Evolutionary conservation across 2,888 invertebrate species (phyloP).

Genomic region (Caenorhabditis sp.): DNA sequence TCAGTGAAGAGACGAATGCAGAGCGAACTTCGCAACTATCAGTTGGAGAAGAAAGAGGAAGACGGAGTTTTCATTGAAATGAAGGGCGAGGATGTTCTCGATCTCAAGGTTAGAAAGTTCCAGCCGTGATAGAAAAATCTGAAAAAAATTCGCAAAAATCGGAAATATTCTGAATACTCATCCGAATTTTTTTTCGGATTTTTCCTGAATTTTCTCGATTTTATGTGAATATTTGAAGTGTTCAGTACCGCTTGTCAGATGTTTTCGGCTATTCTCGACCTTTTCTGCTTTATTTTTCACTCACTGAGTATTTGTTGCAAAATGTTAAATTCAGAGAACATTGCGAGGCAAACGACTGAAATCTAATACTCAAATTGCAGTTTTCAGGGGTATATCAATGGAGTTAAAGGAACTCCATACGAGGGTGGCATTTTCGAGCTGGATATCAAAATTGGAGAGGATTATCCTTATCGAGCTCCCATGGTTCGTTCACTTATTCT

Average conservation of each 20-base stretch:
- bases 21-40: background rate
- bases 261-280: too few relatives aligned
- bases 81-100: background rate
- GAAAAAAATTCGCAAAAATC: too few relatives aligned
- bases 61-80: background rate
- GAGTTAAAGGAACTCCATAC: slow-evolving; percentile 15
- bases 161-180: too few relatives aligned
- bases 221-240: too few relatives aligned
- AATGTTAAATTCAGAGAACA: too few relatives aligned
- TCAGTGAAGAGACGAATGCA: background rate
- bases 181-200: too few relatives aligned
- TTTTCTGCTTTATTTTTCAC: too few relatives aligned
- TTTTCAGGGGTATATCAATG: slow-evolving; percentile 12
- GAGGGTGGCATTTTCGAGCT: slow-evolving; percentile 18
- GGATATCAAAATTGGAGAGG: slow-evolving; percentile 10
- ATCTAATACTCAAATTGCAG: background rate
- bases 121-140: too few relatives aligned
- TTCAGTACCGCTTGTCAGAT: too few relatives aligned
- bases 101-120: background rate
- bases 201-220: too few relatives aligned
- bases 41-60: background rate
- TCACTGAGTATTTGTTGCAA: too few relatives aligned
- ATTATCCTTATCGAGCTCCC: slow-evolving; percentile 3
- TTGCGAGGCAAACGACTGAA: too few relatives aligned
- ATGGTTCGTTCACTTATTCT: background rate